These are phyloP conservation scores for Polymixis lichenea DNA, from an alignment of 2,888 invertebrate species.

Conservation along the genomic window DNA sequence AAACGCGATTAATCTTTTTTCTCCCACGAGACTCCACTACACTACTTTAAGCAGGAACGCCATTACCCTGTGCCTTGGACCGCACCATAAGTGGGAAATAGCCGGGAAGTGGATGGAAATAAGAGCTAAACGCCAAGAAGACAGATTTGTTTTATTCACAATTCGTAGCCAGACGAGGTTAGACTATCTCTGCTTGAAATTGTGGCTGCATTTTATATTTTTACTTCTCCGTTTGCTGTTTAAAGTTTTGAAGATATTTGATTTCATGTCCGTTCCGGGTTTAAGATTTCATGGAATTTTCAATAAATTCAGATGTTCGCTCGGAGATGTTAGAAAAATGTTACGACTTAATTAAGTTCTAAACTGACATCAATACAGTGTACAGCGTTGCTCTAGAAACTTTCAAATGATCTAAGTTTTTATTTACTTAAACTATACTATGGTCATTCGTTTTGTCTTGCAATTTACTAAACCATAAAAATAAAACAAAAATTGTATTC, in stretches of 20 bases:
- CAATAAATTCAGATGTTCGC: constrained; percentile 16
- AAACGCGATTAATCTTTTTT: constrained; percentile 25
- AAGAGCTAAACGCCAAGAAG: constrained; percentile 87
- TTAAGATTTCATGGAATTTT: constrained; percentile 46
- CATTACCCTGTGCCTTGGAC: constrained; percentile 64
- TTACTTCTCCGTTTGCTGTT: constrained; percentile 48
- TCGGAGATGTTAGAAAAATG: constrained; percentile 6
- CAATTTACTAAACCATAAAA: not conserved
- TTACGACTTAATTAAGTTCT: constrained; percentile 12
- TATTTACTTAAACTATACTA: not conserved
- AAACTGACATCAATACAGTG: not conserved
- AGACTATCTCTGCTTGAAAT: constrained; percentile 54
- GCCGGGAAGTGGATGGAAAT: constrained; percentile 86
- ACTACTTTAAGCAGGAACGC: constrained; percentile 39
- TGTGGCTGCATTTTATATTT: constrained; percentile 62
- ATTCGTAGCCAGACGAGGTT: constrained; percentile 65
- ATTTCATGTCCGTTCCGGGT: constrained; percentile 36
- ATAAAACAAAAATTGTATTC: no score
- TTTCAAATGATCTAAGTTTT: not conserved
- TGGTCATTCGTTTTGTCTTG: not conserved
- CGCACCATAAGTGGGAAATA: constrained; percentile 81
- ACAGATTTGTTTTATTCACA: constrained; percentile 88
- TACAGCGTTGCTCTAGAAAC: not conserved
- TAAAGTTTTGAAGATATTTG: constrained; percentile 58
- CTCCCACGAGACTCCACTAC: constrained; percentile 18